phyloP scores from a whole-genome alignment of 2,113 vertebrate genomes.

The Spheniscus mendiculus region DNA sequence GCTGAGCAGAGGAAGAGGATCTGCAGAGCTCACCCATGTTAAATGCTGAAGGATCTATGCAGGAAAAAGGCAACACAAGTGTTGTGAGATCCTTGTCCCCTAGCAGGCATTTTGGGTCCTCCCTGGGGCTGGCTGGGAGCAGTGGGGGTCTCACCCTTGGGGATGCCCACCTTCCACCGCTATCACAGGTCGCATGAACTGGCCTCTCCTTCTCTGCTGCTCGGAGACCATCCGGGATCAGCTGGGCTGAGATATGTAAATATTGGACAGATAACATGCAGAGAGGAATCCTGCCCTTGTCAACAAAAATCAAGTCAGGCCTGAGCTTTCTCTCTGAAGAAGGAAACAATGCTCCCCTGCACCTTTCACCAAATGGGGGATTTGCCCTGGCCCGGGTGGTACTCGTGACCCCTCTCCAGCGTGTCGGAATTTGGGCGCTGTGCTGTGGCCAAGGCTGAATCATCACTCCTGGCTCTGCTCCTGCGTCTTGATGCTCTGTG shows the following conservation, averaged over 20 bases:
- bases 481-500: background rate
- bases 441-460: background rate
- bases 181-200: accelerated
- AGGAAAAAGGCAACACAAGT: background rate
- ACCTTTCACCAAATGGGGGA: background rate
- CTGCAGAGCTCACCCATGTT: background rate
- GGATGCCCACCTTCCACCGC: accelerated
- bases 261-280: background rate
- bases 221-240: background rate
- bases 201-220: background rate
- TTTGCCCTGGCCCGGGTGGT: background rate
- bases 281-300: background rate
- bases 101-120: accelerated
- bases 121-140: background rate
- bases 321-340: background rate
- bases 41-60: background rate
- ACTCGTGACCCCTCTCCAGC: background rate
- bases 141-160: background rate
- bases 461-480: background rate
- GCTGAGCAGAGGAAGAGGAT: background rate
- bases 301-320: background rate
- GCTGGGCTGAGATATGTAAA: background rate
- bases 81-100: background rate
- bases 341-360: background rate
- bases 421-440: background rate